These are phyloP conservation scores for Chelonus insularis DNA, from an alignment of 1,140 invertebrate species.

Conservation along the genomic window DNA sequence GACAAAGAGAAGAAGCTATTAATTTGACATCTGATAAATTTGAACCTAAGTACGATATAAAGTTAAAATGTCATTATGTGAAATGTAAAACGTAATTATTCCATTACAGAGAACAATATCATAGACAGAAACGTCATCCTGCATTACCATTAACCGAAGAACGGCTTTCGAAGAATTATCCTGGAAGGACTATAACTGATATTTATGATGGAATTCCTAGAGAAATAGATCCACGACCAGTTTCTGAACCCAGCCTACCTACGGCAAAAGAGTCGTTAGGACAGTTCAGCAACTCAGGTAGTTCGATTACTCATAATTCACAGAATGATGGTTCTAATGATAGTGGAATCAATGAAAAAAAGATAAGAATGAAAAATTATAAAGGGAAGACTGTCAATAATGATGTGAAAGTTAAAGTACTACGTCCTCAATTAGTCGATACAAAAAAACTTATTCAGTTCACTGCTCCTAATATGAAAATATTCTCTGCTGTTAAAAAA, in stretches of 20 bases:
- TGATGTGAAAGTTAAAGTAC: slow-evolving; percentile 35
- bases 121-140: slow-evolving; percentile 42
- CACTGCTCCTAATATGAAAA: slow-evolving; percentile 22
- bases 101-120: slow-evolving; percentile 42
- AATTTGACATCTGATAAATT: slow-evolving; percentile 41
- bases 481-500: slow-evolving; percentile 47
- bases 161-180: slow-evolving; percentile 38
- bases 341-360: slow-evolving; percentile 10
- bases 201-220: slow-evolving; percentile 42
- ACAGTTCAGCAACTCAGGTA: background rate
- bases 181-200: slow-evolving; percentile 37
- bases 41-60: slow-evolving; percentile 37
- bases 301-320: background rate
- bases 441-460: slow-evolving; percentile 38
- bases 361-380: slow-evolving; percentile 47
- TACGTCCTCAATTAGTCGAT: slow-evolving; percentile 44
- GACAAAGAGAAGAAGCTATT: slow-evolving; percentile 36
- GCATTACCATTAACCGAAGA: slow-evolving; percentile 42
- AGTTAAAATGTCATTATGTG: background rate
- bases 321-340: slow-evolving; percentile 19
- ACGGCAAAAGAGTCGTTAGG: slow-evolving; percentile 4
- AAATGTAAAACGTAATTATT: slow-evolving; percentile 12
- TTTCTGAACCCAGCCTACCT: slow-evolving; percentile 40
- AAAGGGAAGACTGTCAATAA: slow-evolving; percentile 38
- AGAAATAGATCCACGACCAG: slow-evolving; percentile 38